Base-by-base conservation (phyloP, 1,140 invertebrate genomes). In the Sesamia nonagrioides region DNA sequence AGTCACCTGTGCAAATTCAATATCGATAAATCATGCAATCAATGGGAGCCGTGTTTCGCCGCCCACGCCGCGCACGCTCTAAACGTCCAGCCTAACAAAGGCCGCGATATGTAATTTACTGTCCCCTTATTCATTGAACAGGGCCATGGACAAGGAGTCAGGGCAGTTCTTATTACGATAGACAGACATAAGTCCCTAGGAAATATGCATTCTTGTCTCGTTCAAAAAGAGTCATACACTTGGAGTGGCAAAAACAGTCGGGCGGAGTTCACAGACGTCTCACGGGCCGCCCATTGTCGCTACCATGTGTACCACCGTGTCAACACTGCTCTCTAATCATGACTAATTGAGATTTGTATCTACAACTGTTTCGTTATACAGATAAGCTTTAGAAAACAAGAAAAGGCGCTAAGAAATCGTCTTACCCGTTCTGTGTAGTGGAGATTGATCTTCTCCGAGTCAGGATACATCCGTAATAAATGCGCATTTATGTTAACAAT, bases 191-290 rank as follows among this genome's bases (percentile, higher is more conserved):
- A 61, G 58, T 63, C 63, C 42, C 58, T 61, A 50, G 27, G 48
- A 77, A 68, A 77, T 74, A 76, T 61, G 56, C 58, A 50, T 63
- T 63, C 56, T 50, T n/a, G 56, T 61, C 73, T 50, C 52, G 81
- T 82, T 71, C 72, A 50, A 66, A 54, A 45, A 66, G 76, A 80
- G 56, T 75, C 69, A 77, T 81, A 80, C 80, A 74, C 56, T 79
- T 69, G 83, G 80, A 54, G 74, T 37, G 40, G 80, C 82, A 86
- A 90, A 89, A 88, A 85, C 82, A 79, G 27, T 50, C 81, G 72
- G 81, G 69, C 80, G 76, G 83, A 89, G 89, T 89, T 89, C 87
- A 91, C 76, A 61, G 69, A 73, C 77, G 83, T 88, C 87, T 71
- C 86, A 87, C 86, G 88, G 82, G 81, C 79, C 63, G 75, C 74